phyloP scores from a whole-genome alignment of 2,797 vertebrate species.

The Mormyrops attenuatus region DNA sequence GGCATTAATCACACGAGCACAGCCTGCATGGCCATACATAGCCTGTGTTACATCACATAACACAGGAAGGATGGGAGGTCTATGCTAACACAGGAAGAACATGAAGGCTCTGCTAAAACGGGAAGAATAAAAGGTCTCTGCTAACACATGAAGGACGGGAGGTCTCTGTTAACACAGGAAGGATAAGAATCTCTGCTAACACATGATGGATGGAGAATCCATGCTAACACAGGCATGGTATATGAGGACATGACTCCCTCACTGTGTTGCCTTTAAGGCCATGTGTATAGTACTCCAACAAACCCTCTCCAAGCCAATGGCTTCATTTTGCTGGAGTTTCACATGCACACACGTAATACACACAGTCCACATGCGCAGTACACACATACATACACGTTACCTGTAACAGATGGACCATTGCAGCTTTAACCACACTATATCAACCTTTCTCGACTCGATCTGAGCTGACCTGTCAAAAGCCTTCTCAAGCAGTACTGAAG shows the following conservation, averaged over 20 bases:
- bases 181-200: background rate
- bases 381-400: background rate
- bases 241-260: background rate
- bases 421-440: background rate
- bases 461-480: background rate
- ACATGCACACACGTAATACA: background rate
- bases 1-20: background rate
- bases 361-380: background rate
- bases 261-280: background rate
- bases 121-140: background rate
- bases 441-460: background rate
- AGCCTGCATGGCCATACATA: background rate
- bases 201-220: background rate
- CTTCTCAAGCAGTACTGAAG: background rate
- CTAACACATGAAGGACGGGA: background rate
- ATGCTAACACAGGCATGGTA: background rate
- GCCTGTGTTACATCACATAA: background rate
- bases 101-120: background rate
- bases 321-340: background rate
- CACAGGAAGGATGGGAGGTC: background rate
- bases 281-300: background rate
- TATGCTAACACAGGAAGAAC: background rate
- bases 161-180: background rate
- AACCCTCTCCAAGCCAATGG: background rate
- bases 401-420: background rate